phyloP scores from a whole-genome alignment of 2,113 vertebrate species.

The Tetrax tetrax region DNA sequence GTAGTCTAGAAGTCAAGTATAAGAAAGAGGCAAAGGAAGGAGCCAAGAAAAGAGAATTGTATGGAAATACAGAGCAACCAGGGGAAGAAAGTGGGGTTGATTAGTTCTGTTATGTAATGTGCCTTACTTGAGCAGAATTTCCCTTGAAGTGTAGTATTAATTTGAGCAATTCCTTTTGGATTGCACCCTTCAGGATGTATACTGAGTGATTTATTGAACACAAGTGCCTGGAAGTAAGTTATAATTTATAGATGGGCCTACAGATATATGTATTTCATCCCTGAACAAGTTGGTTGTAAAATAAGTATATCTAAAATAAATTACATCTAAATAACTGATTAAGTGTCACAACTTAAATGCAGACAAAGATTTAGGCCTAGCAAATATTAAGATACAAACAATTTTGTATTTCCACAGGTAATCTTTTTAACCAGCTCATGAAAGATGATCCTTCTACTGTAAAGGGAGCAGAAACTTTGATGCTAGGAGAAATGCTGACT shows the following conservation, averaged over 20 bases:
- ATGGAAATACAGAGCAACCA: not conserved
- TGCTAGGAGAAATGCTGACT: slow-evolving; percentile 98
- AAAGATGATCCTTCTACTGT: slow-evolving; percentile 94
- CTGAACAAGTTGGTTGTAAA: not conserved
- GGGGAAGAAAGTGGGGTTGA: not conserved
- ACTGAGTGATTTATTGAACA: not conserved
- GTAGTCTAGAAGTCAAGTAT: not conserved
- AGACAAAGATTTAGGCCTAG: not conserved
- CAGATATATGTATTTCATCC: not conserved
- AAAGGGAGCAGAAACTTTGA: slow-evolving; percentile 92
- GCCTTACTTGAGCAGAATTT: not conserved
- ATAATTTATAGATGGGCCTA: not conserved
- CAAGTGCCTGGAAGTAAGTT: not conserved
- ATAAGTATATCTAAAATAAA: not conserved
- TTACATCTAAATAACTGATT: not conserved
- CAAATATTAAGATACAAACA: not conserved
- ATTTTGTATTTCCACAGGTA: slow-evolving; percentile 76
- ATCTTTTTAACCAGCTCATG: slow-evolving; percentile 90
- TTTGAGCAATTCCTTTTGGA: not conserved
- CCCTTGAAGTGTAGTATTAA: not conserved
- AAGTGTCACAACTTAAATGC: not conserved
- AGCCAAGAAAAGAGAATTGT: not conserved
- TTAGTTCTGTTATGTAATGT: not conserved
- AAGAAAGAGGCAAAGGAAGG: not conserved
- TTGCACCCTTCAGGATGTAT: not conserved